These are phyloP conservation scores for Prolemur simus DNA, from an alignment of 2,113 vertebrate species.

Conservation along the genomic window DNA sequence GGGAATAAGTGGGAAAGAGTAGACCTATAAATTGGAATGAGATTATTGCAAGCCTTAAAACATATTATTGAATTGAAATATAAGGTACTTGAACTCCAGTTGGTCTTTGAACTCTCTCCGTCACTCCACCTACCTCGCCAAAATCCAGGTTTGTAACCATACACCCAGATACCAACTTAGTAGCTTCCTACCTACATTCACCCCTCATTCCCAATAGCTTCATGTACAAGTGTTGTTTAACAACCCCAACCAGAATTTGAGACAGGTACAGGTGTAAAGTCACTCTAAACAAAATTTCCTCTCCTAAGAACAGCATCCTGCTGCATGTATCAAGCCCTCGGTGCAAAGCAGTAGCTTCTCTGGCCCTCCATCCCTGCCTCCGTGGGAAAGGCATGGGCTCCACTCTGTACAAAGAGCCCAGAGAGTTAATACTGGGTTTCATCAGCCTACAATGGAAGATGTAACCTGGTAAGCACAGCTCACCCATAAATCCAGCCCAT, in stretches of 20 bases:
- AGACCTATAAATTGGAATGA: background rate
- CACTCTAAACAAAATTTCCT: background rate
- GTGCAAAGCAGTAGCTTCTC: background rate
- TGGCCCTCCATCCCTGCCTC: background rate
- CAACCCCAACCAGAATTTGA: background rate
- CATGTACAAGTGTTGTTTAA: background rate
- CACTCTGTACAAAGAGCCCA: background rate
- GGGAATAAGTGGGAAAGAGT: background rate
- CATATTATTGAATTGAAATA: slow-evolving; percentile 19
- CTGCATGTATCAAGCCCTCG: background rate
- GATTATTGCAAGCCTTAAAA: background rate
- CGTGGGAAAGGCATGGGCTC: background rate
- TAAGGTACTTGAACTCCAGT: background rate
- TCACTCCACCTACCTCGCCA: background rate
- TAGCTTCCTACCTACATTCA: background rate
- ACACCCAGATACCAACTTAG: background rate
- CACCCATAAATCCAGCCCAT: background rate
- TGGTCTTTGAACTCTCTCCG: background rate
- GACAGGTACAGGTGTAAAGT: background rate
- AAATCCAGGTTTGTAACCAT: background rate
- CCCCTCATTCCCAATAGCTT: background rate
- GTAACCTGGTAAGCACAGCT: background rate
- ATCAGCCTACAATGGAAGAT: background rate
- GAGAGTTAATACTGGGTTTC: background rate
- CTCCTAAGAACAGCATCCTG: background rate